These are phyloP conservation scores for Drepana arcuata DNA, from an alignment of 1,140 invertebrate species.

Conservation along the genomic window DNA sequence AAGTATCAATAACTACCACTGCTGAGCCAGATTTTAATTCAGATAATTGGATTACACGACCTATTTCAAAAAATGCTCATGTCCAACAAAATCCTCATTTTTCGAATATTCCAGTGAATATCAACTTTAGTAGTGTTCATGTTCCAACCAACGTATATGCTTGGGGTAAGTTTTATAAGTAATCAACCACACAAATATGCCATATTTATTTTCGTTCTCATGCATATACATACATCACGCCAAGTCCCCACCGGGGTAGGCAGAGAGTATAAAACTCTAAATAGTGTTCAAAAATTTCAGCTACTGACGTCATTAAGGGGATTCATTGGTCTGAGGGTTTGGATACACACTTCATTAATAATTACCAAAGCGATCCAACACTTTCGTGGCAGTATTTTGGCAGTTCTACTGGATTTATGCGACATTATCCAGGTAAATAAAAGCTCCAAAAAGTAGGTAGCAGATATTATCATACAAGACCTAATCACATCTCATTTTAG, in stretches of 20 bases:
- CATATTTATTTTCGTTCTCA: too few species aligned
- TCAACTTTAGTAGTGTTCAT: slow-evolving; percentile 90
- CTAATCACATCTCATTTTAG: slow-evolving; percentile 19
- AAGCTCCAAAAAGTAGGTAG: not conserved
- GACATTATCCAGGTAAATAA: slow-evolving; percentile 88
- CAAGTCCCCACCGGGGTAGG: too few species aligned
- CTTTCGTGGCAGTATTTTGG: slow-evolving; percentile 98
- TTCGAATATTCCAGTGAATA: slow-evolving; percentile 85
- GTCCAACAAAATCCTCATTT: slow-evolving; percentile 83
- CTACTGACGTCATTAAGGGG: slow-evolving; percentile 76
- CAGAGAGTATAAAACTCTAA: too few species aligned
- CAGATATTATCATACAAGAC: too few species aligned
- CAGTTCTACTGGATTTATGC: slow-evolving; percentile 94
- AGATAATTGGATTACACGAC: slow-evolving; percentile 69
- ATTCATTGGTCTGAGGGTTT: slow-evolving; percentile 89
- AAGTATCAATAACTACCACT: slow-evolving; percentile 48
- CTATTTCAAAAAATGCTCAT: slow-evolving; percentile 65
- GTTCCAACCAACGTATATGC: slow-evolving; percentile 97
- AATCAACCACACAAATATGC: too few species aligned
- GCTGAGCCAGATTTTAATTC: slow-evolving; percentile 67
- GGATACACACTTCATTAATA: slow-evolving; percentile 89
- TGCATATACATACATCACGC: too few species aligned
- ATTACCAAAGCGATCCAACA: slow-evolving; percentile 89
- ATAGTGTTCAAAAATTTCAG: too few species aligned
- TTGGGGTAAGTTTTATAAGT: slow-evolving; percentile 83